These are phyloP conservation scores for Jordanella pulchra DNA, from an alignment of 2,797 vertebrate species.

Conservation along the genomic window DNA sequence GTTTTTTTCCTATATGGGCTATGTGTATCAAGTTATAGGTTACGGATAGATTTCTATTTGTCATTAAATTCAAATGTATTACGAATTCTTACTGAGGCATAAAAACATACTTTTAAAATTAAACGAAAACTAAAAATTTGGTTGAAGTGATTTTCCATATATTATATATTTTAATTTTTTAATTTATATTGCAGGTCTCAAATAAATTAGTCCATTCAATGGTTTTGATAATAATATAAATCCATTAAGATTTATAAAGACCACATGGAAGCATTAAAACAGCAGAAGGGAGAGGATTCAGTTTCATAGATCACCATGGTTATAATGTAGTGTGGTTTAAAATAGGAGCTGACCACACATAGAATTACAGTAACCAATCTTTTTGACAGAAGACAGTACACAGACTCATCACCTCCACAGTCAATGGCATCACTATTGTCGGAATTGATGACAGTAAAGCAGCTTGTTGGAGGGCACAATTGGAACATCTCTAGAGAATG, in stretches of 20 bases:
- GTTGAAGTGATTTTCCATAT: background rate
- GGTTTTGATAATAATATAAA: background rate
- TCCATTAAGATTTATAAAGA: too few species aligned
- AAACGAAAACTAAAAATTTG: background rate
- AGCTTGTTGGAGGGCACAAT: constrained; percentile 58
- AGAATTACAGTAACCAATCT: constrained; percentile 40
- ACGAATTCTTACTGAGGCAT: background rate
- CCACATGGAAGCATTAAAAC: too few species aligned
- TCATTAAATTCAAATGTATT: background rate
- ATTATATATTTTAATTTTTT: background rate
- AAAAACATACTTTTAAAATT: background rate
- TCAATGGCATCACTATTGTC: constrained; percentile 56
- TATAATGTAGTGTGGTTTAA: background rate
- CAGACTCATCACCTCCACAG: constrained; percentile 58
- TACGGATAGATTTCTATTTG: background rate
- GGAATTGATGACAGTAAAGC: constrained; percentile 68
- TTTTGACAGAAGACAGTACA: constrained; percentile 56
- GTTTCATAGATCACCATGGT: background rate
- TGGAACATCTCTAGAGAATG: constrained; percentile 64
- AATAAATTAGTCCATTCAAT: background rate
- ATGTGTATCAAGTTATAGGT: background rate
- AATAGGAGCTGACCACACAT: constrained; percentile 13
- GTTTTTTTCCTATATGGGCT: background rate
- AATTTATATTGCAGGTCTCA: background rate
- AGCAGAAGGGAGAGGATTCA: background rate